Conservation (phyloP, 2,888 invertebrate species). For the Phyllotreta striolata region DNA sequence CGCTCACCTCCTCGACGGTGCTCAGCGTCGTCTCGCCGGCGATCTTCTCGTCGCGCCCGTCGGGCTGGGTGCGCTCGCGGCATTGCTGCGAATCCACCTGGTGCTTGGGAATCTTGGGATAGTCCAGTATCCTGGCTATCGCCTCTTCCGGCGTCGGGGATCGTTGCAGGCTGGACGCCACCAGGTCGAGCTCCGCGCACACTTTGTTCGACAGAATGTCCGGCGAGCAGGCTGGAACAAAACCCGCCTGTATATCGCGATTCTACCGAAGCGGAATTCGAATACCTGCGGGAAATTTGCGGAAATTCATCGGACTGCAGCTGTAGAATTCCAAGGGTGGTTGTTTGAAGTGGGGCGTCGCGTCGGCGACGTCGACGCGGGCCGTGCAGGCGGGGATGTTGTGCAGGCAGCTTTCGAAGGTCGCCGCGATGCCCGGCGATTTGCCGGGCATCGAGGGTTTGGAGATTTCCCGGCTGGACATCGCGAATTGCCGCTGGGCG, state of each 20-base stretch:
- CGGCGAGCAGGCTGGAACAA: constrained; percentile 48
- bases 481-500: constrained; percentile 42
- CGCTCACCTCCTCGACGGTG: constrained; percentile 36
- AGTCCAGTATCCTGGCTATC: constrained; percentile 43
- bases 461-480: constrained; percentile 36
- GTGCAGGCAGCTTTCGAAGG: constrained; percentile 53
- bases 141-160: constrained; percentile 49
- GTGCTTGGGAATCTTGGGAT: constrained; percentile 34
- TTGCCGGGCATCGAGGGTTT: constrained; percentile 45
- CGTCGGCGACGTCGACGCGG: constrained; percentile 35
- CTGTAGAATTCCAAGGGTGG: constrained; percentile 60
- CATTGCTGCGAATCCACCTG: constrained; percentile 11
- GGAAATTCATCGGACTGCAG: constrained; percentile 59
- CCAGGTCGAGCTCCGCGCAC: constrained; percentile 66
- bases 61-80: constrained; percentile 54
- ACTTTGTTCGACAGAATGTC: constrained; percentile 64
- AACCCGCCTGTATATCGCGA: background rate
- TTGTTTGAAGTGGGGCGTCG: constrained; percentile 38
- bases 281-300: constrained; percentile 39
- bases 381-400: constrained; percentile 50
- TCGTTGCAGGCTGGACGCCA: constrained; percentile 53
- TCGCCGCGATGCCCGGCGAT: constrained; percentile 49
- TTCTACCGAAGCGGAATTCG: background rate
- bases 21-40: constrained; percentile 40
- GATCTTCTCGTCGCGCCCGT: constrained; percentile 53